phyloP scores from a whole-genome alignment of 2,113 vertebrate species.

The Phocoena sinus region DNA sequence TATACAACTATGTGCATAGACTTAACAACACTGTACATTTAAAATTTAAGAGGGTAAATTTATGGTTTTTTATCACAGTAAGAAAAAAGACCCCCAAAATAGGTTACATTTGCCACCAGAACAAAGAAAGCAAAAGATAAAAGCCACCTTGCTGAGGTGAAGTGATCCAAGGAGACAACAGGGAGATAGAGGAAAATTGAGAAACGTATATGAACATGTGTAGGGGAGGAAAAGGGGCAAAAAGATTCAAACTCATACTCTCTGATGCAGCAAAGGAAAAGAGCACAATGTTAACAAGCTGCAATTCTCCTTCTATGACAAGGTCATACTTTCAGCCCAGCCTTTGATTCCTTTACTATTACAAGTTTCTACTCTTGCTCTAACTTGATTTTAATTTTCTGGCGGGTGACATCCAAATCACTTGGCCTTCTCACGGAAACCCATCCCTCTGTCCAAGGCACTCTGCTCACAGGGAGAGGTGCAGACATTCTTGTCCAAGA shows the following conservation, averaged over 20 bases:
- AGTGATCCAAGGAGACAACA: not conserved
- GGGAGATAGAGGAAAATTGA: not conserved
- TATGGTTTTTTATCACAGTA: not conserved
- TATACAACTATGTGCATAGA: not conserved
- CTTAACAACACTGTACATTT: not conserved
- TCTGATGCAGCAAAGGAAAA: not conserved
- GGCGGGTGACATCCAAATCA: not conserved
- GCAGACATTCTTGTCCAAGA: not conserved
- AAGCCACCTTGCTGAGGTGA: not conserved
- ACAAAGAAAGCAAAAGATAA: slow-evolving; percentile 17
- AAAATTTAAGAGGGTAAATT: not conserved
- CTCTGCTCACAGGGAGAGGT: not conserved
- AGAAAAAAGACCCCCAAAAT: not conserved
- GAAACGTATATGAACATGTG: not conserved
- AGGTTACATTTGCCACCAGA: not conserved
- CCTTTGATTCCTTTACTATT: slow-evolving; percentile 7
- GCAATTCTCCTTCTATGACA: not conserved
- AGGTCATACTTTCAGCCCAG: slow-evolving; percentile 11
- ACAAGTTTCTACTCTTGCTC: slow-evolving; percentile 6
- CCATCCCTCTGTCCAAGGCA: not conserved
- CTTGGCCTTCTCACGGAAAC: not conserved
- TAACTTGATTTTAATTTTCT: slow-evolving; percentile 50
- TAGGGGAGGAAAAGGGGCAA: not conserved
- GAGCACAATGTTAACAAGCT: not conserved
- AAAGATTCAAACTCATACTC: not conserved